Base-by-base conservation (phyloP, 2,888 invertebrate species). In the Ochropacha duplaris region DNA sequence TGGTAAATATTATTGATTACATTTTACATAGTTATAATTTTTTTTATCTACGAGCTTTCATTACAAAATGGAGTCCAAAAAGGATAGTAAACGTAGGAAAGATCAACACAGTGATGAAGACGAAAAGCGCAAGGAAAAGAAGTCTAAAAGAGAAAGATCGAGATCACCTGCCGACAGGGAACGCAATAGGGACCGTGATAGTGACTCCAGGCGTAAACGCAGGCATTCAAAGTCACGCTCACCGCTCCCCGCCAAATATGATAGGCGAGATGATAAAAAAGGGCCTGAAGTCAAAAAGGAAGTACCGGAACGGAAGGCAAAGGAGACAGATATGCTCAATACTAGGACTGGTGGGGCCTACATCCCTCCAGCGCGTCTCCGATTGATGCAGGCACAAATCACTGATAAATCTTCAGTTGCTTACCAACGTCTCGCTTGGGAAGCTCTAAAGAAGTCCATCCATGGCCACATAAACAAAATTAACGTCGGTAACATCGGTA, bases 381-480 rank as follows among this genome's bases (percentile, higher is more conserved):
- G 97, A 22, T 94, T 99, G 95, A 97, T 99, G 97, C 99, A 99
- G 88, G 97, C 97, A 0, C 96, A 97, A 84, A 98, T 99, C 55
- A 97, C 97, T 0, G 99, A 99, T 79, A 99, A 99, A 92, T 94
- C 96, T n/a, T 98, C 98, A 62, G 95, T 96, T 24, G 97, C 98
- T 1, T 99, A 98, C 88, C 99, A 99, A 85, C 94, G 99, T 69
- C 95, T 99, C 54, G 97, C 99, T 1, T 99, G 99, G 99, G 99
- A 99, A 91, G 98, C 99, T 0, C 89, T 99, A 22, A 99, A 99
- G 84, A 99, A 99, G 86, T 99, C 98, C 9, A 97, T 99, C 66
- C 99, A 99, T 79, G 99, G 99, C 71, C 96, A 97, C 69, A 98
- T 99, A 59, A 99, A 99, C 90, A 99, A 99, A 93, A 96, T 99